Base-by-base conservation (phyloP, 2,888 invertebrate genomes). In the Seladonia tumulorum region DNA sequence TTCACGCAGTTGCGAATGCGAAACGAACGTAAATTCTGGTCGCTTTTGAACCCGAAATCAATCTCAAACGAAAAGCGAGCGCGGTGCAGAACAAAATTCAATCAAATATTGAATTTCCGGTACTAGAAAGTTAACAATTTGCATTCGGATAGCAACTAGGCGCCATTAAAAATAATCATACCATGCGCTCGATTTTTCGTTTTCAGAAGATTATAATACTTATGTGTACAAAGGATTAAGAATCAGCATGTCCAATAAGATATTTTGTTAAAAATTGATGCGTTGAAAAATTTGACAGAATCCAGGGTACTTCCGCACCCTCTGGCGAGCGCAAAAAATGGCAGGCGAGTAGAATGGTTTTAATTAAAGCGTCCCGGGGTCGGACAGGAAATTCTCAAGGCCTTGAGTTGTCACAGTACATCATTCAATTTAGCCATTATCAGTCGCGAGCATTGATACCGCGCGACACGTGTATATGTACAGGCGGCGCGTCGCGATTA, bases 401-500 rank as follows among this genome's bases (percentile, higher is more conserved):
- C 42, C 70, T n/a, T n/a, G 39, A 39, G 42, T 42, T 70, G 70
- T 70, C 70, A 14, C 22, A n/a, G 42, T 70, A 42, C 12, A 70
- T 70, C 70, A 42, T 70, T 70, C 70, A 70, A 70, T 70, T 70
- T 70, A 42, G 42, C 70, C 70, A 70, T 77, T 87, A 83, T 87
- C 87, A 71, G 81, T 81, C 81, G 35, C 60, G 8, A 4, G 49
- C 79, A 74, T 76, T 66, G 73, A 81, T 79, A 79, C 39, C 63
- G 7, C 42, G 60, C 35, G 76, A 79, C 81, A 80, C 85, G 80
- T 75, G 77, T 79, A 74, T 77, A 81, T 75, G 77, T 79, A 74
- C 79, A 81, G 68, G 79, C 85, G 49, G 42, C 76, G 66, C 70
- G 53, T 68, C 82, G 85, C 91, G 90, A 92, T 91, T 92, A 92